These are phyloP conservation scores for Mellivora capensis DNA, from an alignment of 2,113 vertebrate species.

Conservation along the genomic window DNA sequence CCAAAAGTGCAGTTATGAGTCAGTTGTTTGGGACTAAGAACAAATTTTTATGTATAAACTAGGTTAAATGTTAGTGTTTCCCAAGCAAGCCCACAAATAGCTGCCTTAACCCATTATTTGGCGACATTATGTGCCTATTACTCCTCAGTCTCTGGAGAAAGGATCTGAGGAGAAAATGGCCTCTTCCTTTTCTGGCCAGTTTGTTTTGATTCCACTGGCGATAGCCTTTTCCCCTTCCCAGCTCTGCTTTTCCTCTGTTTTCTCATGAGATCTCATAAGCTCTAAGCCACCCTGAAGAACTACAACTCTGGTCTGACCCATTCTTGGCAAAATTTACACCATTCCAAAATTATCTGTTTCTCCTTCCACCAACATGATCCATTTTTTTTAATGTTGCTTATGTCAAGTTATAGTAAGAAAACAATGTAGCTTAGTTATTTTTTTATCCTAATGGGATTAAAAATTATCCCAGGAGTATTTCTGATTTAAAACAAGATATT, in stretches of 20 bases:
- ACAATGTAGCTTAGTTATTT: not conserved
- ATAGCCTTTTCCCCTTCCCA: constrained; percentile 1
- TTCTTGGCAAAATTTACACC: not conserved
- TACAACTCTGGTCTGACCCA: not conserved
- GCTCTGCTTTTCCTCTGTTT: not conserved
- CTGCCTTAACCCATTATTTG: constrained; percentile 53
- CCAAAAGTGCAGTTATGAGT: constrained; percentile 62
- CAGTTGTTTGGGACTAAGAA: constrained; percentile 56
- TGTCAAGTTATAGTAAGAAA: not conserved
- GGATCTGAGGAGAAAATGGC: constrained; percentile 1
- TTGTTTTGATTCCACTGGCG: constrained; percentile 1
- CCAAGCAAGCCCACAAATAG: constrained; percentile 34
- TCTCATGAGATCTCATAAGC: not conserved
- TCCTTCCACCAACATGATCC: not conserved
- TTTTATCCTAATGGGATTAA: not conserved
- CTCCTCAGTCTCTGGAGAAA: not conserved
- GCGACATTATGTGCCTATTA: not conserved
- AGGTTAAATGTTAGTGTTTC: constrained; percentile 60
- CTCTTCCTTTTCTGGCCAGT: not conserved
- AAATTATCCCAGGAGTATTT: not conserved
- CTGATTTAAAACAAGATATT: not conserved
- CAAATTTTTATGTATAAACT: constrained; percentile 57
- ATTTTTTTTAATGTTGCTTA: not conserved
- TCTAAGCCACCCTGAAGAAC: not conserved
- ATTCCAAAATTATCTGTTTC: not conserved